A percentile compares a stretch with the other conserved stretches of the same genome.
Evolutionary conservation across 2,797 vertebrate genomes (phyloP).

Genomic region (Myoxocephalus aenaeus): DNA sequence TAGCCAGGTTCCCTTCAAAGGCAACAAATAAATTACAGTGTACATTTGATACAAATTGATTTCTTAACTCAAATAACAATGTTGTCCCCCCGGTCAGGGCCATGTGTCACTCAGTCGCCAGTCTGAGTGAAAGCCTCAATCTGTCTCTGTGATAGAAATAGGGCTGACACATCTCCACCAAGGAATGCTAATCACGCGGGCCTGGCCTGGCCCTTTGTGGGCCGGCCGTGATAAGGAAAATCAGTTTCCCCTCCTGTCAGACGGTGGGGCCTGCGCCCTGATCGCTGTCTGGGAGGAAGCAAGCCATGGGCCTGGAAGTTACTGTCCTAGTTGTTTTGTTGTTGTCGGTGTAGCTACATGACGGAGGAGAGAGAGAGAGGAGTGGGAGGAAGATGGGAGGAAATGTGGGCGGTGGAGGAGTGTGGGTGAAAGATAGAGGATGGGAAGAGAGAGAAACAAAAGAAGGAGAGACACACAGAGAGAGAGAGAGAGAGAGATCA

Average conservation of each 20-base stretch:
- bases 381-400: slow-evolving; percentile 54
- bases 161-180: slow-evolving; percentile 90
- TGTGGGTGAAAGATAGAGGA: slow-evolving; percentile 12
- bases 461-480: slow-evolving; percentile 20
- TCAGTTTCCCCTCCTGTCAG: slow-evolving; percentile 93
- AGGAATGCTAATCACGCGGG: slow-evolving; percentile 97
- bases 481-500: slow-evolving; percentile 75
- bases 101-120: slow-evolving; percentile 98
- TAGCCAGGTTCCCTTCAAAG: slow-evolving; percentile 99
- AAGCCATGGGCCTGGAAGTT: slow-evolving; percentile 85
- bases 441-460: slow-evolving; percentile 25
- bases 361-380: slow-evolving; percentile 35
- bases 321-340: slow-evolving; percentile 89
- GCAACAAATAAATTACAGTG: slow-evolving; percentile 99
- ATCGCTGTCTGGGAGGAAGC: slow-evolving; percentile 88
- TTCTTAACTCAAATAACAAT: slow-evolving; percentile 99
- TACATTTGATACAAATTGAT: slow-evolving; percentile 99
- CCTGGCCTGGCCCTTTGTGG: slow-evolving; percentile 98
- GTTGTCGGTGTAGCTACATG: slow-evolving; percentile 79
- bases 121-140: slow-evolving; percentile 99
- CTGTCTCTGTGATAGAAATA: slow-evolving; percentile 98
- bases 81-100: slow-evolving; percentile 98
- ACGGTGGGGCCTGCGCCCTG: slow-evolving; percentile 82
- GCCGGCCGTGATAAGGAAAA: slow-evolving; percentile 95
- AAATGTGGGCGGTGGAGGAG: slow-evolving; percentile 54